Base-by-base conservation (phyloP, 37 sponge, comb jelly and placozoan genomes). In the Haliclona indistincta region DNA sequence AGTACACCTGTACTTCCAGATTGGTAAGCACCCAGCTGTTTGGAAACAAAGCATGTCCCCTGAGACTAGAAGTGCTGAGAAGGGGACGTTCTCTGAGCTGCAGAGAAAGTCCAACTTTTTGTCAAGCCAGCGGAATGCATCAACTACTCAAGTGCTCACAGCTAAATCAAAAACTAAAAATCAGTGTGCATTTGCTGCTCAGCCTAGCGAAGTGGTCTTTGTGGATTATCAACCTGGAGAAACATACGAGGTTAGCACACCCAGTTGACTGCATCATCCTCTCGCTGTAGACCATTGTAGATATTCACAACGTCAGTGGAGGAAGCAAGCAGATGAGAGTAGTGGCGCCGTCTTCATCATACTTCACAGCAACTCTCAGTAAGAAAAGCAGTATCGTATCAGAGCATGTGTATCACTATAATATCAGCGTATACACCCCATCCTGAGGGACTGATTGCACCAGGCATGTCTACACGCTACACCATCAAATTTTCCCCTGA, bases 371-470 rank as follows among this genome's bases (percentile, higher is more conserved):
- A 22, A 34, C 54, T 34, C 39, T 65, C 38, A 71, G 85, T 84
- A 69, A 32, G 52, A 65, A 52, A 47, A 17, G 49, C 13, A 47
- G 13, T 47, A 47, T 47, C 49, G 8, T 13, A 47, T 17, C 13
- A 13, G 49, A 8, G 13, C 49, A 47, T 47, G 8, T 17, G 8
- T 13, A 47, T 47, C 13, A 47, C 13, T 47, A 47, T 47, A 47
- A 47, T 47, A 17, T 17, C 30, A 81, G 88, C 64, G 1, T 62
- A 55, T 0, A 80, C 84, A 43, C 91, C 91, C 40, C 80, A 49
- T 52, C 43, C 54, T 0, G 81, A 91, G 34, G 88, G 92, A 5
- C 28, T 83, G 35, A 66, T 91, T 44, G 92, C 92, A 19, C 92
- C 92, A 38, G 92, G 92, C 2, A 83, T 91, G 81, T 54, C 67